A percentile compares a stretch with the other conserved stretches of the same genome.
Conservation (phyloP, 2,797 vertebrate species). For the Caiman crocodilus region DNA sequence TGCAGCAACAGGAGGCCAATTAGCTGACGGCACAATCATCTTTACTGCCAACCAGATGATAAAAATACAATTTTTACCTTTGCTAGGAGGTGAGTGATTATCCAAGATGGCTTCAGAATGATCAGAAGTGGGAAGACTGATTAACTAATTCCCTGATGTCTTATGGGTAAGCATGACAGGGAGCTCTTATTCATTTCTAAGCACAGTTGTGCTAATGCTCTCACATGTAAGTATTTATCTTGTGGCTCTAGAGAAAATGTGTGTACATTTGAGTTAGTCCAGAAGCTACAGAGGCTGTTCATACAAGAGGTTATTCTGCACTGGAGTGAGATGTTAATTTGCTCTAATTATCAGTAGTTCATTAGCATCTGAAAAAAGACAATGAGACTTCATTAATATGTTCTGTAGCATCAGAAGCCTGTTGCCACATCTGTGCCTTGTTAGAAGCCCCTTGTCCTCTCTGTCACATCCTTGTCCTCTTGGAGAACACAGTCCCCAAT, state of each 20-base stretch:
- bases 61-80: not conserved
- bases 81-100: not conserved
- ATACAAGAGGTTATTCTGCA: not conserved
- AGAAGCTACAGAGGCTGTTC: fast-evolving
- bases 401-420: fast-evolving
- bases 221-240: not conserved
- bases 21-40: not conserved
- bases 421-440: not conserved
- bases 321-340: conserved; percentile 15
- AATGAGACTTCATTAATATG: not conserved
- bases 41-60: not conserved
- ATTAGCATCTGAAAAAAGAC: not conserved
- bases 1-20: not conserved
- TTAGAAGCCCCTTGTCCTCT: fast-evolving
- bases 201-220: not conserved
- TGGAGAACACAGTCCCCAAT: fast-evolving
- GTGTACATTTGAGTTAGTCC: not conserved
- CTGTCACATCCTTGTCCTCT: not conserved
- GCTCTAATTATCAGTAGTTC: conserved; percentile 18
- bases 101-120: not conserved
- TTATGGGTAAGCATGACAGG: not conserved
- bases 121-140: not conserved
- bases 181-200: not conserved
- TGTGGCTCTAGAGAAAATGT: not conserved
- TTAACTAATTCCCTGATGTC: too few relatives aligned